Evolutionary conservation across 2,888 invertebrate species (phyloP).

Genomic region (Stegana nigrithorax): DNA sequence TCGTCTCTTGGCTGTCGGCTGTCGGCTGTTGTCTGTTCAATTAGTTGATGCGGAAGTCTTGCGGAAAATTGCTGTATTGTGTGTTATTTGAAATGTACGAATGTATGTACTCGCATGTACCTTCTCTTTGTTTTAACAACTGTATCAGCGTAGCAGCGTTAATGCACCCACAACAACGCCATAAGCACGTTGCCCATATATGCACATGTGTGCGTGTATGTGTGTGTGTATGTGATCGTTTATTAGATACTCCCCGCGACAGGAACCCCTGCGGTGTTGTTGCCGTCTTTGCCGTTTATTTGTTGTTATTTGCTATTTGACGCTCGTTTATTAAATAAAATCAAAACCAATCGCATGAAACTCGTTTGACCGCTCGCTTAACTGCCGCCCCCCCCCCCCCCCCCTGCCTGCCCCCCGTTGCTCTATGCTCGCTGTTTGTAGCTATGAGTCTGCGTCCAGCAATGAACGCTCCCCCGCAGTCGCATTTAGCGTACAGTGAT

Average conservation of each 20-base stretch:
- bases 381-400: too few species aligned
- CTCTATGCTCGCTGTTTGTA: neutral
- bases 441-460: neutral
- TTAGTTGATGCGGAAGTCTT: slow-evolving; percentile 12
- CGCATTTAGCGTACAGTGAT: neutral
- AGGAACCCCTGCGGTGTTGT: slow-evolving; percentile 50
- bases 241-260: slow-evolving; percentile 30
- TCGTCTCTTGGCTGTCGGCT: too few species aligned
- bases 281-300: too few species aligned
- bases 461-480: neutral
- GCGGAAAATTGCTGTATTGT: neutral
- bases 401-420: too few species aligned
- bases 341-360: slow-evolving; percentile 59
- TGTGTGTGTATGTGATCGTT: neutral
- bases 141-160: slow-evolving; percentile 8
- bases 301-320: slow-evolving; percentile 35
- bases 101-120: too few species aligned
- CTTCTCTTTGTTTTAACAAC: slow-evolving; percentile 9
- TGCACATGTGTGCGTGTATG: neutral
- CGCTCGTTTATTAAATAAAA: slow-evolving; percentile 50
- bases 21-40: too few species aligned
- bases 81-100: neutral
- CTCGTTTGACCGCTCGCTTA: slow-evolving; percentile 55
- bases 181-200: too few species aligned
- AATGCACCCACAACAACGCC: slow-evolving; percentile 1